Percentiles rank a stretch among this genome's conserved stretches.
These are phyloP conservation scores for Esperia sulphurella DNA, from an alignment of 2,888 invertebrate genomes.

Conservation along the genomic window DNA sequence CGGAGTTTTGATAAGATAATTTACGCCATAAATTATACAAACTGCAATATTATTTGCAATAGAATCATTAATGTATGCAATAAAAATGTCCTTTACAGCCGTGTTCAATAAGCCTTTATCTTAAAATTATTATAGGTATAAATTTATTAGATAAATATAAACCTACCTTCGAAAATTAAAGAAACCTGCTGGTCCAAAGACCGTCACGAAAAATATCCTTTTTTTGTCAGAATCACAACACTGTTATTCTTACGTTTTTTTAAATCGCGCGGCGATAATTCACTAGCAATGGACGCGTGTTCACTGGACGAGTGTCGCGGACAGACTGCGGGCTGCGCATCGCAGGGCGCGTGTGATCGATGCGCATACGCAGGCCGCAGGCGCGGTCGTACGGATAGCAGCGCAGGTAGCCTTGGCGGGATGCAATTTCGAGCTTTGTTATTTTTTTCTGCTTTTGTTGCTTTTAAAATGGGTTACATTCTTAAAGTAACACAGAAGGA, in stretches of 20 bases:
- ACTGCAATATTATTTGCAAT: conserved; percentile 2
- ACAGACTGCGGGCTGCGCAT: conserved; percentile 35
- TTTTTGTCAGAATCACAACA: conserved; percentile 43
- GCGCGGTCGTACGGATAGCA: neutral
- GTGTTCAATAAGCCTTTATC: too few relatives aligned
- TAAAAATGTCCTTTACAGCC: neutral
- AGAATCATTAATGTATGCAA: conserved; percentile 7
- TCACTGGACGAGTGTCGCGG: conserved; percentile 30
- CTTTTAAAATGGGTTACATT: too few relatives aligned
- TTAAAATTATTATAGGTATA: too few relatives aligned
- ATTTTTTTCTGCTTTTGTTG: neutral
- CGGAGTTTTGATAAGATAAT: neutral
- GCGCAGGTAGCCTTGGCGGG: conserved; percentile 36
- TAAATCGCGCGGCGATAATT: conserved; percentile 38
- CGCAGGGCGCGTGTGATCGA: conserved; percentile 10
- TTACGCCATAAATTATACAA: neutral
- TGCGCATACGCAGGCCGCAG: conserved; percentile 19
- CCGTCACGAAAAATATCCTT: conserved; percentile 44
- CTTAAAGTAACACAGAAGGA: too few relatives aligned
- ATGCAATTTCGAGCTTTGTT: conserved; percentile 47
- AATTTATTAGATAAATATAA: conserved; percentile 20
- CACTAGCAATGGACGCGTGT: conserved; percentile 32
- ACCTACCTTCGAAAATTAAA: conserved; percentile 44
- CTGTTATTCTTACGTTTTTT: conserved; percentile 22
- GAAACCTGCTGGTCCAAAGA: conserved; percentile 45